Base-by-base conservation (phyloP, 2,888 invertebrate species). In the Ophioninae sp. region DNA sequence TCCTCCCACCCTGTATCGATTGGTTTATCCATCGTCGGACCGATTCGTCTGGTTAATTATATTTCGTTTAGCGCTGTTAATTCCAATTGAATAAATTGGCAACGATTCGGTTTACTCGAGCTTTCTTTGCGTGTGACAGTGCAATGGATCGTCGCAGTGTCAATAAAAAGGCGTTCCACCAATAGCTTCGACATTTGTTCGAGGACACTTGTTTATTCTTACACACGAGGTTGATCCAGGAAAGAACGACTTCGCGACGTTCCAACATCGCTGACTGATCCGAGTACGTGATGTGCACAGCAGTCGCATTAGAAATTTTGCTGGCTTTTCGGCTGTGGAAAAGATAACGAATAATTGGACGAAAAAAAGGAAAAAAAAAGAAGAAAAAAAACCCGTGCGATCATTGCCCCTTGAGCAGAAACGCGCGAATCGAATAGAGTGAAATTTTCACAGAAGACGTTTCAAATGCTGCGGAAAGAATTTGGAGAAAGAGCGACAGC, bases 161-260 rank as follows among this genome's bases (percentile, higher is more conserved):
- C 17, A 51, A 51, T 17, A 17, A 51, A 51, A 17, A 17, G 51
- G 51, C 3, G 51, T 30, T 30, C 3, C 30, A 30, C 30, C 30
- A 1, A 3, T 30, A 30, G 30, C 51, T 51, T 51, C 17, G 17
- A 51, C 51, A 51, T 30, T 30, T 30, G 51, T 51, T 17, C 6
- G 17, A 0, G 17, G 13, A 6, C 56, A 13, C 58, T 56, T 9
- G 69, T 5, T 23, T 79, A 56, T 63, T 89, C 90, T 87, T 67
- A 89, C 90, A 90, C 9, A 90, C 83, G 64, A 90, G 86, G 82
- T 89, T 89, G 39, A 90, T 89, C 86, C 87, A 88, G 22, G 90
- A 88, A 6, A 90, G 85, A 13, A 89, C 87, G 37, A 90, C 79
- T 41, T 89, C 89, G 44, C 88, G 86, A 10, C 88, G 85, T 63